Evolutionary conservation across 1,140 invertebrate species (phyloP).

Genomic region (Pseudomyrmex sp.): DNA sequence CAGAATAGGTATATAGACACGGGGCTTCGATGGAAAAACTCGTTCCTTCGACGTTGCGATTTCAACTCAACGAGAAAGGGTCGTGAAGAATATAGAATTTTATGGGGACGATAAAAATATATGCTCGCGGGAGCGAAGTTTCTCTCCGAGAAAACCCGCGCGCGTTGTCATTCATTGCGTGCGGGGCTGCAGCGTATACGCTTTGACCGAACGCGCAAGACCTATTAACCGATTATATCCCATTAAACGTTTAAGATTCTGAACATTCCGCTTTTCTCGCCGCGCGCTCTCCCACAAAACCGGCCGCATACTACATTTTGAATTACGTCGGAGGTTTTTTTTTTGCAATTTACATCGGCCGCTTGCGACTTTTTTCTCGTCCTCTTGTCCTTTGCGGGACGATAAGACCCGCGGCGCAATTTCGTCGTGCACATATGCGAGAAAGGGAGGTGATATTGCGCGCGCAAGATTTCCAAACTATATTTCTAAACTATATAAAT

Average conservation of each 20-base stretch:
- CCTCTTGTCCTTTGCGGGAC: neutral
- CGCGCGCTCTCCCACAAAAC: neutral
- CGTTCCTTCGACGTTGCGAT: neutral
- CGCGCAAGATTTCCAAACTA: neutral
- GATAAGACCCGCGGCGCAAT: neutral
- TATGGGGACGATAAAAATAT: conserved; percentile 46
- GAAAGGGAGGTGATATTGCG: neutral
- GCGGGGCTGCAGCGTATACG: neutral
- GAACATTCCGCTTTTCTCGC: conserved; percentile 71
- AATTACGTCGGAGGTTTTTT: conserved; percentile 12
- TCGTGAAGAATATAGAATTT: conserved; percentile 29
- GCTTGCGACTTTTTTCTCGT: neutral
- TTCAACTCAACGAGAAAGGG: neutral
- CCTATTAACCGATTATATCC: conserved; percentile 78
- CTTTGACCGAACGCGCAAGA: conserved; percentile 65
- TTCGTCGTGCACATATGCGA: neutral
- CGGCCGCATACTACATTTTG: neutral
- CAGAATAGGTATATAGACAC: too few relatives aligned
- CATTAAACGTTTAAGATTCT: conserved; percentile 81
- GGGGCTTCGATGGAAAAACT: too few relatives aligned
- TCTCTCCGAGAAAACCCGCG: neutral
- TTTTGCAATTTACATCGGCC: neutral
- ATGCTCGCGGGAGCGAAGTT: neutral
- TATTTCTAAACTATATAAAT: neutral
- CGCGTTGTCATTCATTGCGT: conserved; percentile 43